Evolutionary conservation across 2,888 invertebrate genomes (phyloP), one percentile per base, ranked within the genome.

Genomic region (Heliconius sara): DNA sequence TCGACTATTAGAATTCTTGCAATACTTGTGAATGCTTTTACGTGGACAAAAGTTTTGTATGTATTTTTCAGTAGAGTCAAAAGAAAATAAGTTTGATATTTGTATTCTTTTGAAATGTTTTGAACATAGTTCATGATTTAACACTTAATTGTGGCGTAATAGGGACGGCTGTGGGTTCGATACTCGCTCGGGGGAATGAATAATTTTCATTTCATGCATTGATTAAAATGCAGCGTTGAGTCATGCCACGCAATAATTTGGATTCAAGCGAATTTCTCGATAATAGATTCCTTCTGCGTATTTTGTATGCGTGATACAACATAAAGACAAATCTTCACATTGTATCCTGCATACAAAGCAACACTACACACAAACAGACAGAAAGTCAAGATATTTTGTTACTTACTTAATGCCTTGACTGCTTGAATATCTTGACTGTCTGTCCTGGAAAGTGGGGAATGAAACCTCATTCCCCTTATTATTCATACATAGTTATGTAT

Each of bases 1-100:
- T 74, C 70, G 65, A 75, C 73, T 80, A 67, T 79, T 72, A 52
- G 74, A 74, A 77, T 80, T 76, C 47, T 66, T 39, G 57, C 34
- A 71, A 76, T 39, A 70, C 52, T 80, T 72, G 39, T 22, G 27
- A 68, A 70, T 70, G 43, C 68, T 60, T 39, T 43, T 43, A 75
- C 34, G 63, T 73, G 72, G 65, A 78, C 60, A 60, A 34, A 73
- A 73, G 60, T 73, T 60, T 60, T 60, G 60, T 60, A 34, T n/a
- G 34, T 39, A 73, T 19, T 52, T 52, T 52, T 22, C 52, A 10
- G 13, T n/a, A 12, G 72, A 30, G 30, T 30, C 13, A 25, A 68
- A 68, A 43, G 68, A 25, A 68, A 43, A 68, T 39, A 43, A 68
- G 68, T 68, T 67, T 2, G 68, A 70, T 43, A 43, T 25, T 25